Conservation (phyloP, 2,113 vertebrate genomes). For the Eulacestoma nigropectus region DNA sequence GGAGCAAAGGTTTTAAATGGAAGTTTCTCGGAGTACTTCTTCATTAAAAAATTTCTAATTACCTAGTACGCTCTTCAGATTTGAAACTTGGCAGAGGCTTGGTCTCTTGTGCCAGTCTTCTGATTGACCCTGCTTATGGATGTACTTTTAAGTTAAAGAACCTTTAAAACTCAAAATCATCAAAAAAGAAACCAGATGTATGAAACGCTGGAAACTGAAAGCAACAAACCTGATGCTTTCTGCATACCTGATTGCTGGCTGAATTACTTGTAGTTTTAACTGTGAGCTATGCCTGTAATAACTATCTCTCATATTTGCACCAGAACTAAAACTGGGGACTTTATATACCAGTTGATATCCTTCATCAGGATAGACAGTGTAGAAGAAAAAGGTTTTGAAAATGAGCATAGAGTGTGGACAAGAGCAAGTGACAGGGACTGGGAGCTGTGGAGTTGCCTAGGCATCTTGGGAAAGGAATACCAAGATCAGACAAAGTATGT, state of each 20-base stretch:
- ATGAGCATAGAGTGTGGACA: neutral
- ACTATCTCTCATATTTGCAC: neutral
- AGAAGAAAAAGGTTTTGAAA: neutral
- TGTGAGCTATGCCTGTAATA: neutral
- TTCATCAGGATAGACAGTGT: neutral
- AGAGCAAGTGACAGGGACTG: neutral
- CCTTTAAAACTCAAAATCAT: neutral
- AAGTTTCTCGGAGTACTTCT: neutral
- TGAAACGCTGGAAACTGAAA: neutral
- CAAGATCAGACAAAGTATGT: accelerated
- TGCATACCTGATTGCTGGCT: neutral
- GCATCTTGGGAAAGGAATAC: neutral
- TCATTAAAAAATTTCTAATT: neutral
- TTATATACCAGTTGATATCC: neutral
- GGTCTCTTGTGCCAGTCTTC: neutral
- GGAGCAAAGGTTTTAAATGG: neutral
- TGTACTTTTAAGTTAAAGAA: neutral
- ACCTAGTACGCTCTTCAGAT: neutral
- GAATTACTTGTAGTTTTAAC: neutral
- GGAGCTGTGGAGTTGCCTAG: neutral
- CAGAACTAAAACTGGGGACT: neutral
- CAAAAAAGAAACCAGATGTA: neutral
- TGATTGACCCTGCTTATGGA: neutral
- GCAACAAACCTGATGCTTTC: neutral
- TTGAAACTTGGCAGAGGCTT: neutral